Evolutionary conservation across 23 tunicate species (phyloP).

Genomic region (Trididemnum clinides): DNA sequence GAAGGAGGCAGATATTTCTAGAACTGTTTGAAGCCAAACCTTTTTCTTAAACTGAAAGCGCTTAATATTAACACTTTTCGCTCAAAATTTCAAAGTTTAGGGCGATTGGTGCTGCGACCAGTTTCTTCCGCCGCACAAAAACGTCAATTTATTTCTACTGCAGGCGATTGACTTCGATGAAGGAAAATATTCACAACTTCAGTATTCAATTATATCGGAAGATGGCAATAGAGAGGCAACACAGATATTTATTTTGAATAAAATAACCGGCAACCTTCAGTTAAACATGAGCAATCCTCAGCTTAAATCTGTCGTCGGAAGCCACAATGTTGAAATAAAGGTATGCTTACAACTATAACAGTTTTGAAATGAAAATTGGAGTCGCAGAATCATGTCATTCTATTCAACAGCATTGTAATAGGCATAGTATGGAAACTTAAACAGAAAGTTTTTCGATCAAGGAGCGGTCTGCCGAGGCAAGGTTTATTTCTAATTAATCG

Average conservation of each 20-base stretch:
- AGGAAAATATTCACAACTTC: conserved; percentile 33
- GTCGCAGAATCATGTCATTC: too few relatives aligned
- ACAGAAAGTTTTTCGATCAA: too few relatives aligned
- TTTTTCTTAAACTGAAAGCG: too few relatives aligned
- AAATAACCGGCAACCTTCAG: conserved; percentile 48
- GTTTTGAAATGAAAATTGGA: background rate
- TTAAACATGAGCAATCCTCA: conserved; percentile 77
- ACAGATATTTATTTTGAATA: conserved; percentile 49
- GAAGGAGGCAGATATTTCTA: too few relatives aligned
- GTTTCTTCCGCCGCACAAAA: too few relatives aligned
- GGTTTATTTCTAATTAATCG: too few relatives aligned
- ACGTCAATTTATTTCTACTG: too few relatives aligned
- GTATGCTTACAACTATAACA: conserved; percentile 1
- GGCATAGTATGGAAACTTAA: background rate
- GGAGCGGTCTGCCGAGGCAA: too few relatives aligned
- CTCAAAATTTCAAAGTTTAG: too few relatives aligned
- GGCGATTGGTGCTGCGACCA: too few relatives aligned
- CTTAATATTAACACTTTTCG: too few relatives aligned
- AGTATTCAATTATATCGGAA: conserved; percentile 58
- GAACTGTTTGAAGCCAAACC: too few relatives aligned
- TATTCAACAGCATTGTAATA: background rate
- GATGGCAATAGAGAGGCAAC: conserved; percentile 26
- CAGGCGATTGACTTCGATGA: conserved; percentile 74
- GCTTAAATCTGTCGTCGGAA: conserved; percentile 41
- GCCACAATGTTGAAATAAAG: conserved; percentile 55